Percentiles rank a stretch among this genome's conserved stretches.
Evolutionary conservation across 2,797 vertebrate species (phyloP).

Genomic region (Takifugu ocellatus): DNA sequence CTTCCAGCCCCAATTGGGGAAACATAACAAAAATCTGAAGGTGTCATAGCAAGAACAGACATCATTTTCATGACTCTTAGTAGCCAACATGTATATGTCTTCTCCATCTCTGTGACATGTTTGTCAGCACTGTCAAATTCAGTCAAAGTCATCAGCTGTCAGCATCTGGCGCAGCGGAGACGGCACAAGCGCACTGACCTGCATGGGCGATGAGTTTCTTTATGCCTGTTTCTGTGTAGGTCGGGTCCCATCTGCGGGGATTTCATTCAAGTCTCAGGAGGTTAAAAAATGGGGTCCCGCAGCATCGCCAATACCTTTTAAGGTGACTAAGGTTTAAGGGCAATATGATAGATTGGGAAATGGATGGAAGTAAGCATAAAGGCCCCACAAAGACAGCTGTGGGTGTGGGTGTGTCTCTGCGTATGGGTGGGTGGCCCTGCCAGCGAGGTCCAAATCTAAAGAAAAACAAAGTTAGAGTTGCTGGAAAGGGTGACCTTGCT

Average conservation of each 20-base stretch:
- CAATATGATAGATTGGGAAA: too few species aligned
- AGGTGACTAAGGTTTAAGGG: too few species aligned
- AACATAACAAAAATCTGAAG: too few species aligned
- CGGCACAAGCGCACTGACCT: slow-evolving; percentile 12
- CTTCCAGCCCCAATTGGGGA: too few species aligned
- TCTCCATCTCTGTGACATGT: slow-evolving; percentile 13
- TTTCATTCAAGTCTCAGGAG: too few species aligned
- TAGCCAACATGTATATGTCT: background rate
- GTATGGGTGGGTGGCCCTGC: slow-evolving; percentile 10
- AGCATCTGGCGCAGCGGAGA: slow-evolving; percentile 32
- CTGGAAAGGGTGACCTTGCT: slow-evolving; percentile 55
- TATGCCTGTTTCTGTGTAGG: slow-evolving; percentile 3
- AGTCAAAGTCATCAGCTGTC: slow-evolving; percentile 48
- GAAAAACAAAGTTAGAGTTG: slow-evolving; percentile 30
- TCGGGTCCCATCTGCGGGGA: background rate
- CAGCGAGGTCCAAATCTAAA: slow-evolving; percentile 28
- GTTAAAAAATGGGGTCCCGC: too few species aligned
- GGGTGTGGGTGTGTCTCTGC: slow-evolving; percentile 1
- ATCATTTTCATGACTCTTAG: background rate
- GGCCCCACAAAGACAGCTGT: background rate
- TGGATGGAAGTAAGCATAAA: too few species aligned
- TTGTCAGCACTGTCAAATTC: slow-evolving; percentile 52
- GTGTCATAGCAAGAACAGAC: too few species aligned
- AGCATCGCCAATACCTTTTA: too few species aligned
- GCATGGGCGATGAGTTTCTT: slow-evolving; percentile 17